These are phyloP conservation scores for Gnathonemus longibarbis DNA, from an alignment of 2,113 vertebrate genomes.

Conservation along the genomic window DNA sequence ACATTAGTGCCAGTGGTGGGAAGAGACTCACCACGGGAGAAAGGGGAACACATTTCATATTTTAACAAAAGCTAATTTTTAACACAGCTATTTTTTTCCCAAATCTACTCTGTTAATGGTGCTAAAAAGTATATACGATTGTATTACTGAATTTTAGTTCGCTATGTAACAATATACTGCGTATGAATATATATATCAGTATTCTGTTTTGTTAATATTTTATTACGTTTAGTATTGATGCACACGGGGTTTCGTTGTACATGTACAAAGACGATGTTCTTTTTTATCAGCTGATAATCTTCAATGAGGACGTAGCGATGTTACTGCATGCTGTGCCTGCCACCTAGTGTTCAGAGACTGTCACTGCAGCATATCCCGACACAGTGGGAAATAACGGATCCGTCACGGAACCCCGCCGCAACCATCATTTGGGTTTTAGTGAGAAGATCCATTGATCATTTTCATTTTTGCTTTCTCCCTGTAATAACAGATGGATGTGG, in stretches of 20 bases:
- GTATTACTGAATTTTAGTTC: not conserved
- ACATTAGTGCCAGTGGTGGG: not conserved
- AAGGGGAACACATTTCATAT: not conserved
- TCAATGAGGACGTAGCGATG: not conserved
- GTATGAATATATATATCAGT: not conserved
- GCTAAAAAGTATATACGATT: not conserved
- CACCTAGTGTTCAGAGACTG: slow-evolving; percentile 10
- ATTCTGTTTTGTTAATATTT: not conserved
- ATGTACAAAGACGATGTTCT: not conserved
- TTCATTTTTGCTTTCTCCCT: not conserved
- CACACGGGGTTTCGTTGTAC: not conserved
- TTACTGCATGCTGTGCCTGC: slow-evolving; percentile 15
- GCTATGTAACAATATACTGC: not conserved
- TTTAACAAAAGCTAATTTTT: not conserved
- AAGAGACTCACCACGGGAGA: not conserved
- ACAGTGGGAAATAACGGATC: not conserved
- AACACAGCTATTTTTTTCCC: not conserved
- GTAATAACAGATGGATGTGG: not conserved
- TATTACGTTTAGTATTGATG: not conserved
- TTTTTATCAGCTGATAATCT: not conserved
- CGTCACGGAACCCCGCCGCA: not conserved
- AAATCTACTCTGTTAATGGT: not conserved
- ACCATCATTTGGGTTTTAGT: not conserved
- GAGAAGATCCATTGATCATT: not conserved
- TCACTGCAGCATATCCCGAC: not conserved